Base-by-base conservation (phyloP, 2,113 vertebrate genomes). In the Oplegnathus fasciatus region DNA sequence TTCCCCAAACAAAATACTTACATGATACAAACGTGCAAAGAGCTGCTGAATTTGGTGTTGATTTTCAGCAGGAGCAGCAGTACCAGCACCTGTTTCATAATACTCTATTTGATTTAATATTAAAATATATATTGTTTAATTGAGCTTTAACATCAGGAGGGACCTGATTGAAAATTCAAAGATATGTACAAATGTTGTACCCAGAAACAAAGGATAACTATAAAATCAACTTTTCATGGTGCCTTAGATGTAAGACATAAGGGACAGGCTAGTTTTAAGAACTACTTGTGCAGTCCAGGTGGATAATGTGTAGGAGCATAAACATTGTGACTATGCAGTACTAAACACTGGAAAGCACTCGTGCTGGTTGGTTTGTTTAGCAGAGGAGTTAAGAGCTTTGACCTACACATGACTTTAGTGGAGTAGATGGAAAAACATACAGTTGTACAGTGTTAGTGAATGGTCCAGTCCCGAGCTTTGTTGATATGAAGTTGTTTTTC, bases 341-440 rank as follows among this genome's bases (percentile, higher is more conserved):
- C 40, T 78, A 37, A 87, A 78, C 54, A 34, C 32, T 22, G 32
- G 64, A 86, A 84, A 86, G 65, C 78, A 55, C 83, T 84, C 24
- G 26, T 61, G 54, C 13, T 65, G 32, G 28, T 73, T 28, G 54
- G 50, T 40, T 69, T 70, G 77, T 86, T 80, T 84, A 61, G 50
- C 46, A 32, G 78, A 48, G 71, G 66, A 80, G 81, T 67, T 61
- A 75, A 75, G 83, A 64, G 69, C 32, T 64, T 87, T 82, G 60
- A 82, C 73, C 30, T 58, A 74, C 28, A 61, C 79, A 44, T 65
- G 67, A 82, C 42, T 60, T 65, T 40, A 77, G 46, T 34, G 24
- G 73, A 77, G 65, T 61, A 52, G 42, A 71, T 40, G 34, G 11
- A 80, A 32, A n/a, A 68, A 69, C 24, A 5, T 40, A 65, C 40